Conservation (phyloP, 2,888 invertebrate genomes). For the Rhaphigaster nebulosa region DNA sequence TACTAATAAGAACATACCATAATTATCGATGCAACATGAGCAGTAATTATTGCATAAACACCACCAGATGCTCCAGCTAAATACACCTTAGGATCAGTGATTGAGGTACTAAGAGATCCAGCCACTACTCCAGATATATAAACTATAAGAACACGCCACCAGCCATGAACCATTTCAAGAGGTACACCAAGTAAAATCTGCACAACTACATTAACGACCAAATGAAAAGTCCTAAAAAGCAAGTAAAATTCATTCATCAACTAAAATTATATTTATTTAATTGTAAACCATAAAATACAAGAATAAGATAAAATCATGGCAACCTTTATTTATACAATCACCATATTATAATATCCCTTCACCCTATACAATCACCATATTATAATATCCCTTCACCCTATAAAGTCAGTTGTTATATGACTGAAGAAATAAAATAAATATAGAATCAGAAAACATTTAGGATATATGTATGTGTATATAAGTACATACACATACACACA, state of each 20-base stretch:
- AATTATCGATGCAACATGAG: conserved; percentile 92
- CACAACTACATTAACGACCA: conserved; percentile 90
- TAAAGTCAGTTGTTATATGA: too few species aligned
- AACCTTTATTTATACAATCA: not conserved
- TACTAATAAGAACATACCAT: conserved; percentile 74
- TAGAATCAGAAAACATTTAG: too few species aligned
- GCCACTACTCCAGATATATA: conserved; percentile 88
- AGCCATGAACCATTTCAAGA: conserved; percentile 95
- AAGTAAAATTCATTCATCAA: conserved; percentile 46
- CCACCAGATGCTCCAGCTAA: conserved; percentile 96
- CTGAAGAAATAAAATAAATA: too few species aligned
- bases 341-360: too few species aligned
- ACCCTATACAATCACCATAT: too few species aligned
- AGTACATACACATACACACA: too few species aligned
- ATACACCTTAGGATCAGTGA: conserved; percentile 83
- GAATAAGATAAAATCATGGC: not conserved
- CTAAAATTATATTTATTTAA: not conserved
- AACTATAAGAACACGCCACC: conserved; percentile 90
- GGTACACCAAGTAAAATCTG: conserved; percentile 95
- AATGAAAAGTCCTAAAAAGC: conserved; percentile 81
- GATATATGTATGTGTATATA: too few species aligned
- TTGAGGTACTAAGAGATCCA: conserved; percentile 86
- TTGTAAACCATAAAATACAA: not conserved
- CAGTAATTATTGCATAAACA: conserved; percentile 93
- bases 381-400: too few species aligned